phyloP scores from a whole-genome alignment of 2,113 vertebrate genomes.

The Corapipo altera region DNA sequence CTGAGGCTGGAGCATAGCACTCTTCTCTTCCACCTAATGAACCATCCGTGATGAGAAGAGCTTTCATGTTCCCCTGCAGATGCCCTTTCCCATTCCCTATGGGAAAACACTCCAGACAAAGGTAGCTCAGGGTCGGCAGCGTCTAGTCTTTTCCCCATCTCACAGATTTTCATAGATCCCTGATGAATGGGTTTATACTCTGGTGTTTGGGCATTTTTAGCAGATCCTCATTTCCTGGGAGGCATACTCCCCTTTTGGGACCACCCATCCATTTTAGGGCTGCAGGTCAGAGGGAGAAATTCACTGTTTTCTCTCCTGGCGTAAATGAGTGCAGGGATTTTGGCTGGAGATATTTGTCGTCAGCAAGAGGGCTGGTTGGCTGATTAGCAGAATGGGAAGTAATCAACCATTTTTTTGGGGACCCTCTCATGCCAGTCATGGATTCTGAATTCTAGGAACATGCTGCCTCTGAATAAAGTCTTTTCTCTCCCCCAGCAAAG shows the following conservation, averaged over 20 bases:
- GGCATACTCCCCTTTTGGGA: background rate
- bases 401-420: background rate
- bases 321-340: background rate
- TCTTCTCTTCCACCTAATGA: background rate
- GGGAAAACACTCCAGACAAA: background rate
- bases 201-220: background rate
- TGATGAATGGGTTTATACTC: background rate
- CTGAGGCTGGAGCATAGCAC: fast-evolving
- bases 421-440: background rate
- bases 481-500: slow-evolving; percentile 79
- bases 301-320: background rate
- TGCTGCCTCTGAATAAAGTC: background rate
- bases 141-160: background rate
- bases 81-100: background rate
- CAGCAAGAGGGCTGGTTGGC: background rate
- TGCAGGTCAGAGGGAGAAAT: background rate
- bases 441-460: background rate
- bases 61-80: background rate
- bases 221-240: background rate
- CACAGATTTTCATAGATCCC: background rate
- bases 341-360: background rate
- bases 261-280: background rate
- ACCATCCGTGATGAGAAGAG: background rate
- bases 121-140: background rate
- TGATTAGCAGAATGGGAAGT: background rate